phyloP scores from a whole-genome alignment of 2,113 vertebrate genomes.

The Sterrhoptilus dennistouni region DNA sequence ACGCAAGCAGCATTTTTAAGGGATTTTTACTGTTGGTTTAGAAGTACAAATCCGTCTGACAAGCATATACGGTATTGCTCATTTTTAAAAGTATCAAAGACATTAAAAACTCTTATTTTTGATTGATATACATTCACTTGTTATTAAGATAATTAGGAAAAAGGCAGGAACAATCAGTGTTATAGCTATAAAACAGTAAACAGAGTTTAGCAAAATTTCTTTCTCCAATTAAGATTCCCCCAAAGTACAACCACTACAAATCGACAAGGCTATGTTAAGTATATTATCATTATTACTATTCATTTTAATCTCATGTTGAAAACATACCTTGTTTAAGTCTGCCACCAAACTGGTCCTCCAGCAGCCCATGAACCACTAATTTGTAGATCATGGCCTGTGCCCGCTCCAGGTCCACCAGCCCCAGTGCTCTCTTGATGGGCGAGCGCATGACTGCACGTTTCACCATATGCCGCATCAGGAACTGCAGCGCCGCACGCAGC shows the following conservation, averaged over 20 bases:
- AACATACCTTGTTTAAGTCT: constrained; percentile 83
- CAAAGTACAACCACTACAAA: background rate
- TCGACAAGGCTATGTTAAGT: fast-evolving
- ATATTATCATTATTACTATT: background rate
- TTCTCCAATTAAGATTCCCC: background rate
- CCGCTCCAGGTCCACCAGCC: constrained; percentile 91
- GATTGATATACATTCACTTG: background rate
- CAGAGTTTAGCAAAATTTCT: background rate
- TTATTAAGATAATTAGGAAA: background rate
- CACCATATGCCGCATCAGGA: constrained; percentile 98
- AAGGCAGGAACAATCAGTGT: background rate
- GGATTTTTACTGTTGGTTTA: background rate
- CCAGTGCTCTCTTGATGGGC: constrained; percentile 90
- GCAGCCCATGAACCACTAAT: constrained; percentile 88
- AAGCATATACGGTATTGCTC: background rate
- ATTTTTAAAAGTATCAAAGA: background rate
- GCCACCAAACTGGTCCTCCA: constrained; percentile 88
- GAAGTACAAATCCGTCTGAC: background rate
- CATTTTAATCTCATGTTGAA: background rate
- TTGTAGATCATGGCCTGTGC: constrained; percentile 98
- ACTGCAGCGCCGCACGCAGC: constrained; percentile 92
- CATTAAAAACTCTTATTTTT: background rate
- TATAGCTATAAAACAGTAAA: background rate
- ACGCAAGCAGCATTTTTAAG: background rate
- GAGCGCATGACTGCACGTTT: constrained; percentile 95